These are phyloP conservation scores for Eriosoma lanigerum DNA, from an alignment of 1,140 invertebrate species.

Conservation along the genomic window DNA sequence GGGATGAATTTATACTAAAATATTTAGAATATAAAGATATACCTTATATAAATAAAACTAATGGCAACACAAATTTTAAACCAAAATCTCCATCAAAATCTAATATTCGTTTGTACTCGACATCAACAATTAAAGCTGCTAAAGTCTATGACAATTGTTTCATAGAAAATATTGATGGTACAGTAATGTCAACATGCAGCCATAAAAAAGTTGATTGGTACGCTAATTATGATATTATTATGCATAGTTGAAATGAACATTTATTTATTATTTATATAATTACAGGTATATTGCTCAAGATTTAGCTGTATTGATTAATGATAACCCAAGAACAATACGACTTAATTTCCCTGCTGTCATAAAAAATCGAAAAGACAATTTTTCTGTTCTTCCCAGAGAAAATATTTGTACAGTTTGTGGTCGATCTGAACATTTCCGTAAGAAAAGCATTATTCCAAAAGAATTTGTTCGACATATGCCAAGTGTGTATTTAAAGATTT, in stretches of 20 bases:
- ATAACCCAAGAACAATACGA: slow-evolving; percentile 74
- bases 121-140: slow-evolving; percentile 57
- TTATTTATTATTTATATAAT: neutral
- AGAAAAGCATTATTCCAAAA: slow-evolving; percentile 80
- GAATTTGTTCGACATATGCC: slow-evolving; percentile 85
- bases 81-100: slow-evolving; percentile 33
- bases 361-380: slow-evolving; percentile 65
- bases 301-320: slow-evolving; percentile 64
- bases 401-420: slow-evolving; percentile 88
- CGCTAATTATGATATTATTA: neutral
- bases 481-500: slow-evolving; percentile 58
- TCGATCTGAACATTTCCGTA: slow-evolving; percentile 67
- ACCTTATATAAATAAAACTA: slow-evolving; percentile 52
- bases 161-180: slow-evolving; percentile 76
- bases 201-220: slow-evolving; percentile 81
- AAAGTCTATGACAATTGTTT: slow-evolving; percentile 79
- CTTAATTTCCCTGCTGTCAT: slow-evolving; percentile 81
- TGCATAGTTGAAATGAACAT: neutral
- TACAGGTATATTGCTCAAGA: slow-evolving; percentile 68
- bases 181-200: slow-evolving; percentile 77
- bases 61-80: slow-evolving; percentile 56
- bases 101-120: slow-evolving; percentile 31
- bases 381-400: slow-evolving; percentile 22
- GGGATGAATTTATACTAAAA: slow-evolving; percentile 32
- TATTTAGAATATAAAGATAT: slow-evolving; percentile 45